phyloP scores from a whole-genome alignment of 2,888 invertebrate genomes.

The Encarsia formosa region DNA sequence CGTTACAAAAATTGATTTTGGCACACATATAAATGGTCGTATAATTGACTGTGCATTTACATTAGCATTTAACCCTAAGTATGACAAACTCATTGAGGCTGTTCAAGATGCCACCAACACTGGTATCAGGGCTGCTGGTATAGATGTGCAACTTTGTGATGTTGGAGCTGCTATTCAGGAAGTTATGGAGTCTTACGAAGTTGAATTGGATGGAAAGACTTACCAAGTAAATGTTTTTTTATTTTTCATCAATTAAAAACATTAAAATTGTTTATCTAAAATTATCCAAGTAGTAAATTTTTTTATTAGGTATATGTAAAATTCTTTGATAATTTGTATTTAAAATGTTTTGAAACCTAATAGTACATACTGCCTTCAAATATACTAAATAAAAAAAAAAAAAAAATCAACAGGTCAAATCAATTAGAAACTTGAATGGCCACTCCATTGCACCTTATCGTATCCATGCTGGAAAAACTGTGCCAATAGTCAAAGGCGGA shows the following conservation, averaged over 20 bases:
- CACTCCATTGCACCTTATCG: constrained; percentile 99
- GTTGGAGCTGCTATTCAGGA: constrained; percentile 96
- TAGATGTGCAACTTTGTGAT: constrained; percentile 96
- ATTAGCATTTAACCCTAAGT: constrained; percentile 92
- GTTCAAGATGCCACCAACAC: constrained; percentile 98
- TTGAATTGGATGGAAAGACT: constrained; percentile 93
- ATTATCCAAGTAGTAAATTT: too few species aligned
- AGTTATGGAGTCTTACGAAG: constrained; percentile 99
- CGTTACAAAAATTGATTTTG: constrained; percentile 98
- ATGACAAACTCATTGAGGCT: constrained; percentile 88
- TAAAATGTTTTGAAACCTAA: neutral
- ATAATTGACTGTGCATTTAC: constrained; percentile 99
- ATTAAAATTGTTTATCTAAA: neutral
- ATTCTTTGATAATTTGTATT: too few species aligned
- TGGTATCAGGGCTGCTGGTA: constrained; percentile 91
- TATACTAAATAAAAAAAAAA: neutral
- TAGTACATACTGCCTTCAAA: neutral
- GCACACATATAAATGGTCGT: constrained; percentile 95
- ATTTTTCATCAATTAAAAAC: too few species aligned
- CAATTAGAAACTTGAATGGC: constrained; percentile 96
- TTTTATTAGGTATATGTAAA: too few species aligned
- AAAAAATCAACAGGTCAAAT: constrained; percentile 64
- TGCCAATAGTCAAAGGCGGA: constrained; percentile 98
- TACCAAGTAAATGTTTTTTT: constrained; percentile 60
- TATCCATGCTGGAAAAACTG: constrained; percentile 96